Conservation (phyloP, 1,140 invertebrate genomes). For the Pinna nobilis region DNA sequence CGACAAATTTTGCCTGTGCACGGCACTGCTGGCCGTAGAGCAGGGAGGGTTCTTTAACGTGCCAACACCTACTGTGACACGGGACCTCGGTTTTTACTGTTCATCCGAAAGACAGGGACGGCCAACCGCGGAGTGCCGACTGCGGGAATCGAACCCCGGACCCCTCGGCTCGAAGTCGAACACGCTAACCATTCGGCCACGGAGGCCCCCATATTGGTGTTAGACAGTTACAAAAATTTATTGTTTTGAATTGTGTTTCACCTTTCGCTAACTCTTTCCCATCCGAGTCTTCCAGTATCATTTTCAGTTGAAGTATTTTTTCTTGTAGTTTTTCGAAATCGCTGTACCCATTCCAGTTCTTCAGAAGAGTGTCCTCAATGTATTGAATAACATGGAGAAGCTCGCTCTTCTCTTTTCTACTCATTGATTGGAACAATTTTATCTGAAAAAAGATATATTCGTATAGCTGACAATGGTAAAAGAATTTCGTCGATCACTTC, state of each 20-base stretch:
- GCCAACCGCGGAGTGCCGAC: no score
- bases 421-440: constrained; percentile 52
- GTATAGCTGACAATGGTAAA: neutral
- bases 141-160: no score
- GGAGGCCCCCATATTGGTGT: neutral
- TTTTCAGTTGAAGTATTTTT: constrained; percentile 61
- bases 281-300: constrained; percentile 60
- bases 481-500: no score
- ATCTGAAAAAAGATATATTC: constrained; percentile 21
- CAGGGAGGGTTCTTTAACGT: no score
- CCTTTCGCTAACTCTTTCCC: constrained; percentile 20
- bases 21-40: no score
- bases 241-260: neutral
- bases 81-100: no score
- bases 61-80: no score
- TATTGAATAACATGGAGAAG: constrained; percentile 54
- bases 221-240: neutral
- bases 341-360: constrained; percentile 66
- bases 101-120: no score
- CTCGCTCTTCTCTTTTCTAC: constrained; percentile 42
- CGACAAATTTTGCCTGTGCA: no score
- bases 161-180: no score
- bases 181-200: no score
- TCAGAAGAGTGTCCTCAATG: constrained; percentile 58
- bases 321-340: constrained; percentile 68